Evolutionary conservation across 2,797 vertebrate genomes (phyloP).

Genomic region (Pteropus rufus): DNA sequence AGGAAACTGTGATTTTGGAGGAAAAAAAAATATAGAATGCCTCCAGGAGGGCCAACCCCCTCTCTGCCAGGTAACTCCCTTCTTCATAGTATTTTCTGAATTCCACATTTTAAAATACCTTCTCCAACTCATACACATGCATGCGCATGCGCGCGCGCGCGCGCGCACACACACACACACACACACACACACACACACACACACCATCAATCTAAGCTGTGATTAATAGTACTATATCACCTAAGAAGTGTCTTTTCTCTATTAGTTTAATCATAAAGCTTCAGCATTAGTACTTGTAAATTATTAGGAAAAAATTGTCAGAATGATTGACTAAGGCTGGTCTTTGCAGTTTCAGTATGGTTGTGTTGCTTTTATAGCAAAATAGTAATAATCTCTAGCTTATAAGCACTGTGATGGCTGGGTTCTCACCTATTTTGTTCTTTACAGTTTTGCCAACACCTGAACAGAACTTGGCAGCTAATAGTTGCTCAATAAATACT

Average conservation of each 20-base stretch:
- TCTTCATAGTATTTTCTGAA: neutral
- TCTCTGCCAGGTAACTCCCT: neutral
- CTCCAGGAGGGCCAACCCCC: neutral
- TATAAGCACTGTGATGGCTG: neutral
- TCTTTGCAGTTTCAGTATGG: neutral
- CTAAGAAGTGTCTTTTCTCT: neutral
- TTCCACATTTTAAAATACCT: neutral
- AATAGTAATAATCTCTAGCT: neutral
- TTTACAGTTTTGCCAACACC: neutral
- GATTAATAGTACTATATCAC: neutral
- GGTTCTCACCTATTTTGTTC: neutral
- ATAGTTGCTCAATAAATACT: neutral
- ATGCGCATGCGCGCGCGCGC: neutral
- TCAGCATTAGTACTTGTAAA: neutral
- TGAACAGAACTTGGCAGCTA: neutral
- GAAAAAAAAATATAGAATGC: neutral
- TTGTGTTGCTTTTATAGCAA: neutral
- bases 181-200: no score
- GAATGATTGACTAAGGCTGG: neutral
- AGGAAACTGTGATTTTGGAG: neutral
- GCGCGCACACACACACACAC: no score
- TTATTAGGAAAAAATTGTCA: conserved; percentile 10
- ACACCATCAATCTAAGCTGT: neutral
- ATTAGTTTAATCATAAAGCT: neutral
- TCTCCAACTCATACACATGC: neutral